Evolutionary conservation across 2,888 invertebrate genomes (phyloP).

Genomic region (Amphipoea oculea): DNA sequence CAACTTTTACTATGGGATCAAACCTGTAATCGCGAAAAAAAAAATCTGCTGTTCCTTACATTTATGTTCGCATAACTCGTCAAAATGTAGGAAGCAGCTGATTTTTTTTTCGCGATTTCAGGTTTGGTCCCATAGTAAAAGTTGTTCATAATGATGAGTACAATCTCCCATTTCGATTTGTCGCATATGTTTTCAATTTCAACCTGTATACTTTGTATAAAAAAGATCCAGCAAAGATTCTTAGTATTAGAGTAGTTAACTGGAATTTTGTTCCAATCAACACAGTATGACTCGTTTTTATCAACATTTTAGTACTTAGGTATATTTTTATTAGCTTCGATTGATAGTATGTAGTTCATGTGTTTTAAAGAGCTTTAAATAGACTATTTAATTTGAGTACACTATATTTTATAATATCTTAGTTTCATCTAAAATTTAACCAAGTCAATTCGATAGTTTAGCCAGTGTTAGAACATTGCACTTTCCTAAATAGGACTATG

Average conservation of each 20-base stretch:
- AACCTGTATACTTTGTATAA: neutral
- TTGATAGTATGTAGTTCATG: neutral
- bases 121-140: no score
- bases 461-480: neutral
- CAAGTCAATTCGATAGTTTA: constrained; percentile 1
- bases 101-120: no score
- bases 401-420: constrained; percentile 6
- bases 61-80: no score
- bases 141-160: no score
- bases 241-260: constrained; percentile 17
- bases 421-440: neutral
- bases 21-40: no score
- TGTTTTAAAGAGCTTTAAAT: neutral
- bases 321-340: constrained; percentile 21
- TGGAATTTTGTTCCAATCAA: constrained; percentile 33
- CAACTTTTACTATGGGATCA: no score
- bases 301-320: constrained; percentile 1
- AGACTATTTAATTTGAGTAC: neutral
- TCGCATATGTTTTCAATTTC: no score
- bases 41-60: no score
- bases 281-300: constrained; percentile 25
- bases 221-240: constrained; percentile 12
- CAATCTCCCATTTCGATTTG: no score
- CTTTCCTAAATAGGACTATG: neutral
- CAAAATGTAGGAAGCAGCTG: no score